Base-by-base conservation (phyloP, 2,797 vertebrate genomes). In the Poeciliopsis infans region DNA sequence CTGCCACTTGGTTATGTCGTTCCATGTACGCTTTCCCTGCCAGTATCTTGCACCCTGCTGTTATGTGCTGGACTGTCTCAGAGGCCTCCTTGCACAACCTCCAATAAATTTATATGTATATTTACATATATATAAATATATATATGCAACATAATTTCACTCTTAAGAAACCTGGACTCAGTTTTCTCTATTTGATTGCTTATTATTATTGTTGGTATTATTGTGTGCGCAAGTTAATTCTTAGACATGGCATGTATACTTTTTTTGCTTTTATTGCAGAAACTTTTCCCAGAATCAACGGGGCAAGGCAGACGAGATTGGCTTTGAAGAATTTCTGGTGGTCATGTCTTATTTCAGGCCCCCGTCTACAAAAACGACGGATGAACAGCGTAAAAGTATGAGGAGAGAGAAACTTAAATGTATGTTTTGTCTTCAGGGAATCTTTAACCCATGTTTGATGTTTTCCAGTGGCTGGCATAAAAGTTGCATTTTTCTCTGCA, bases 281-380 rank as follows among this genome's bases (percentile, higher is more conserved):
- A 99, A 99, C 93, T 96, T 97, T 53, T 92, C 92, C 31, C 95
- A 94, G 81, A 95, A 94, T 10, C 86, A 23, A 0, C 88, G 74
- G 20, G 96, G 95, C 1, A 87, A 79, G 0, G 96, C 94, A 0
- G 93, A 97, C 0, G 97, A 98, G 94, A 99, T 99, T 87, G 91
- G 94, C 92, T 98, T 99, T 0, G 97, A 98, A 85, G 96, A 99
- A 87, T 99, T 99, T 83, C 94, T 99, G 87, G 95, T 96, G 82
- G 96, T 98, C 92, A 97, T 99, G 97, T 97, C 97, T 79, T 96
- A 98, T 90, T 99, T 99, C 92, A 95, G 95, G 91, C 97, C 98
- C 5, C 97, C 98, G 0, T 93, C 96, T 7, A 88, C 88, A 83
- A 86, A 94, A 84, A 92, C 96, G 88, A 96, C 95, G 0, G 95